Conservation (phyloP, 2,888 invertebrate species). For the Petrophora chlorosata region DNA sequence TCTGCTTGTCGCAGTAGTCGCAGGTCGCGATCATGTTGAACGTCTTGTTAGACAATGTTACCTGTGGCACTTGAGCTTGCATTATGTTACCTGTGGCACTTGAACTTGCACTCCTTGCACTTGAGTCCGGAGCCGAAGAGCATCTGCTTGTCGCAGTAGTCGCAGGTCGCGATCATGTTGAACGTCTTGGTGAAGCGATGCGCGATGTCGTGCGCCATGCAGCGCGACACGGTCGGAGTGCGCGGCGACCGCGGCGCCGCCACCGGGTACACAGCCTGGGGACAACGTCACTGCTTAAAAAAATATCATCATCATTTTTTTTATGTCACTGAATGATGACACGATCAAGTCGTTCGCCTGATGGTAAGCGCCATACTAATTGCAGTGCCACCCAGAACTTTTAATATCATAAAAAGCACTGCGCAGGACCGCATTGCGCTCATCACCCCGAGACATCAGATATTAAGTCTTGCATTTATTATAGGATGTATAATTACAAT, state of each 20-base stretch:
- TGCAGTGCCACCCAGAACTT: too few species aligned
- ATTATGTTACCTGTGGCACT: conserved; percentile 85
- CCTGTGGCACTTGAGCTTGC: neutral
- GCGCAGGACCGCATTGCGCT: too few species aligned
- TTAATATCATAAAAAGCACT: too few species aligned
- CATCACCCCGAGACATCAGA: too few species aligned
- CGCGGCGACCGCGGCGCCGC: conserved; percentile 86
- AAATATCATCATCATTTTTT: neutral
- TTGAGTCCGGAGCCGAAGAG: conserved; percentile 92
- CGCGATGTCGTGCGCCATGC: conserved; percentile 94
- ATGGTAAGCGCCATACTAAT: too few species aligned
- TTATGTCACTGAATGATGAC: too few species aligned
- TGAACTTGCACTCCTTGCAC: conserved; percentile 98
- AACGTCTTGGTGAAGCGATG: conserved; percentile 95
- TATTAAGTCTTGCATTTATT: too few species aligned
- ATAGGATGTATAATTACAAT: too few species aligned
- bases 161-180: conserved; percentile 94
- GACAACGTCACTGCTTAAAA: neutral
- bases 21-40: conserved; percentile 95
- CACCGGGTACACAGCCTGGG: conserved; percentile 23
- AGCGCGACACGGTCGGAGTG: conserved; percentile 87
- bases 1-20: conserved; percentile 94
- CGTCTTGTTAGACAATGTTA: too few species aligned
- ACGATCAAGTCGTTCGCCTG: too few species aligned
- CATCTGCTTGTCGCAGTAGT: conserved; percentile 95